These are phyloP conservation scores for Ametastegia equiseti DNA, from an alignment of 2,888 invertebrate species.

Conservation along the genomic window DNA sequence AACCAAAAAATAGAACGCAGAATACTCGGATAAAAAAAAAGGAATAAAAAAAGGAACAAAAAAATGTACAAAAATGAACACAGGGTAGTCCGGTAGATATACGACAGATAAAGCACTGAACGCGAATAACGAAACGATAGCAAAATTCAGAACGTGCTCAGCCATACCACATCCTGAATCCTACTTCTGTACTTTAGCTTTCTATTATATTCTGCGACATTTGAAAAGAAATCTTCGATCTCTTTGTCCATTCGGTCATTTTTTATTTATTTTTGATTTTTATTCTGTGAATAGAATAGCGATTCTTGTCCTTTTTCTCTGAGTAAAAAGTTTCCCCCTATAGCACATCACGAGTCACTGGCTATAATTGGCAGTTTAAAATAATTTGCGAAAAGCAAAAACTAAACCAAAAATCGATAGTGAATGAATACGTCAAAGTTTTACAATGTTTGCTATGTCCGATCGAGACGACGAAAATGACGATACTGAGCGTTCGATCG, in stretches of 20 bases:
- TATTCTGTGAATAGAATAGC: background rate
- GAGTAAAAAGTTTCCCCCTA: background rate
- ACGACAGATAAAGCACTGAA: conserved; percentile 1
- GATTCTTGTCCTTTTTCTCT: background rate
- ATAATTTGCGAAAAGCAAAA: background rate
- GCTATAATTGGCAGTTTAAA: background rate
- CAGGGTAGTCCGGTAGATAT: background rate
- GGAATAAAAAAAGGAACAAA: background rate
- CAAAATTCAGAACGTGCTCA: conserved; percentile 10
- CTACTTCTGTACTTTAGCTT: background rate
- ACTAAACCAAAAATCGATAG: background rate
- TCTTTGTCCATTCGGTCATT: conserved; percentile 1
- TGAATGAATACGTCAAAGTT: background rate
- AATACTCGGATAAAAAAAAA: too few relatives aligned
- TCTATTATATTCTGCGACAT: background rate
- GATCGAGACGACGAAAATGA: background rate
- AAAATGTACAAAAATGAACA: background rate
- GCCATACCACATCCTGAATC: conserved; percentile 9
- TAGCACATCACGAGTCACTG: background rate
- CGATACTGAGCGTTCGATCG: background rate
- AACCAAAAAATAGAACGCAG: background rate
- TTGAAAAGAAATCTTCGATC: background rate
- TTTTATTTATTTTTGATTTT: too few relatives aligned
- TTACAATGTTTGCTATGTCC: background rate
- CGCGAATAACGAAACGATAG: background rate